Evolutionary conservation across 2,797 vertebrate genomes (phyloP).

Genomic region (Amazona ochrocephala): DNA sequence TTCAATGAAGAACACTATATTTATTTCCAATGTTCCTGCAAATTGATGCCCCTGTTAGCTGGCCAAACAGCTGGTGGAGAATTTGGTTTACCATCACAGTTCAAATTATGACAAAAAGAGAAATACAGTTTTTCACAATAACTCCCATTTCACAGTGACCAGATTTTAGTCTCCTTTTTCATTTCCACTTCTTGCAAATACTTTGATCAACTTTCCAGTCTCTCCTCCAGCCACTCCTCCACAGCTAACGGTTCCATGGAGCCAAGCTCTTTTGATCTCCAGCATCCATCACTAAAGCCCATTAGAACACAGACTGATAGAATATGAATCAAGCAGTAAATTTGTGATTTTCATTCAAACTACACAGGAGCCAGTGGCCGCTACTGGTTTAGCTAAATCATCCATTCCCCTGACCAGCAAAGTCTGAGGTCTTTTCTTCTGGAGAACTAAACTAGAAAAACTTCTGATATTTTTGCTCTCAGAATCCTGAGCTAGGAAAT

Average conservation of each 20-base stretch:
- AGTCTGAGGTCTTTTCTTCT: not conserved
- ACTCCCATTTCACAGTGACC: not conserved
- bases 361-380: not conserved
- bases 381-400: not conserved
- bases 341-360: not conserved
- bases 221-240: not conserved
- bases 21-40: not conserved
- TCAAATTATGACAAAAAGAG: not conserved
- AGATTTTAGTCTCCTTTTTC: not conserved
- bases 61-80: not conserved
- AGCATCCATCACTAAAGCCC: not conserved
- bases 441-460: not conserved
- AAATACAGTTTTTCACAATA: not conserved
- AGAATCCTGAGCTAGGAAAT: not conserved
- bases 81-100: not conserved
- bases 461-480: not conserved
- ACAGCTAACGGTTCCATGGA: not conserved
- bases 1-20: not conserved
- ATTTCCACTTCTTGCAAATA: not conserved
- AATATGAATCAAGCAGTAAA: not conserved
- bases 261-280: not conserved
- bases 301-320: not conserved
- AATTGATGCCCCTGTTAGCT: not conserved
- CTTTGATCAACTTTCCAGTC: not conserved
- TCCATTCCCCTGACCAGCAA: not conserved